Evolutionary conservation across 2,888 invertebrate species (phyloP).

Genomic region (Drosophila paranaensis): DNA sequence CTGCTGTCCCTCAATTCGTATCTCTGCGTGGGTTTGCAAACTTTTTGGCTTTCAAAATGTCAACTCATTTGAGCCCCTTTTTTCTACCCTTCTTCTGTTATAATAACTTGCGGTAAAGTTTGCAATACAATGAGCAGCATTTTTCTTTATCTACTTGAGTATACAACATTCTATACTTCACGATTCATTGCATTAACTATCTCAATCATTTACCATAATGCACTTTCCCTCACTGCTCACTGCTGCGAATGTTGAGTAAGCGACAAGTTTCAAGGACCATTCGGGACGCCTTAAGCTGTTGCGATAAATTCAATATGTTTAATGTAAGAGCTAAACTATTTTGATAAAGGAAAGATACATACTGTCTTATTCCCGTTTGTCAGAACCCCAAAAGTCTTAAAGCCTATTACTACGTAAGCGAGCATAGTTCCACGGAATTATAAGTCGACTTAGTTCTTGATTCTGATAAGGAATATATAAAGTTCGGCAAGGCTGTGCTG

Average conservation of each 20-base stretch:
- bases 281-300: not conserved
- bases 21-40: conserved; percentile 49
- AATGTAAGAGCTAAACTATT: not conserved
- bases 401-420: too few relatives aligned
- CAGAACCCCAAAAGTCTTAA: too few relatives aligned
- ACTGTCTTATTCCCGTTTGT: not conserved
- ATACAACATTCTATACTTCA: conserved; percentile 30
- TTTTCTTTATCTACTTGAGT: conserved; percentile 38
- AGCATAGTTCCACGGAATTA: too few relatives aligned
- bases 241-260: not conserved
- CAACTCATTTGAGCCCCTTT: conserved; percentile 62
- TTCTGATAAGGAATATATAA: too few relatives aligned
- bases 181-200: conserved; percentile 42
- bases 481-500: too few relatives aligned
- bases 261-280: not conserved
- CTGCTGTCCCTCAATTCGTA: conserved; percentile 6
- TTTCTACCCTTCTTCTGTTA: conserved; percentile 38
- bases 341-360: not conserved
- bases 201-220: conserved; percentile 5
- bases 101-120: conserved; percentile 65
- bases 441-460: too few relatives aligned
- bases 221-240: conserved; percentile 19
- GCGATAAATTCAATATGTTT: not conserved
- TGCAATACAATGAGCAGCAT: conserved; percentile 40
- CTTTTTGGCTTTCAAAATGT: conserved; percentile 71